Evolutionary conservation across 2,888 invertebrate genomes (phyloP).

Genomic region (Heteropelma amictum): DNA sequence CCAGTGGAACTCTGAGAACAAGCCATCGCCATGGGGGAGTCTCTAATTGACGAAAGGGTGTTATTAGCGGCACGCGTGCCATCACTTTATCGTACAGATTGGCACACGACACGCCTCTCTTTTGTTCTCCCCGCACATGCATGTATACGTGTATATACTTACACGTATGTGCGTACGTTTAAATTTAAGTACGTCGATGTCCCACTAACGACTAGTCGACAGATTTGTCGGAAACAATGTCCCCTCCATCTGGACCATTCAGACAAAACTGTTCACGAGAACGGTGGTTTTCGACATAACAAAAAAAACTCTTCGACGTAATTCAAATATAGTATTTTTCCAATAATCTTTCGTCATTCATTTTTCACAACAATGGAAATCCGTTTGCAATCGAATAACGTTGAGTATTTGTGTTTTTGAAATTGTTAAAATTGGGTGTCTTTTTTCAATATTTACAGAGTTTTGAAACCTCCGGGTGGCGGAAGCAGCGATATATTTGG

Average conservation of each 20-base stretch:
- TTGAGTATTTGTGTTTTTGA: too few species aligned
- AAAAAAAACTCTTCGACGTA: too few species aligned
- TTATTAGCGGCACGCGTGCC: conserved; percentile 38
- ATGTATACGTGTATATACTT: neutral
- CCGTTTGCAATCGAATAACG: too few species aligned
- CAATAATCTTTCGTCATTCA: too few species aligned
- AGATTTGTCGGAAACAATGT: too few species aligned
- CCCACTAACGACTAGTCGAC: too few species aligned
- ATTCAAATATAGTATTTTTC: too few species aligned
- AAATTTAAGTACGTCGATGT: neutral
- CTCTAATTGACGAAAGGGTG: conserved; percentile 46
- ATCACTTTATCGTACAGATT: conserved; percentile 25
- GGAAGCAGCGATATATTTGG: conserved; percentile 82
- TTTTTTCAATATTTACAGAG: conserved; percentile 77
- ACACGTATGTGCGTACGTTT: neutral
- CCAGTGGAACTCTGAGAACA: conserved; percentile 4
- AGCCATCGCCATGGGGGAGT: conserved; percentile 1
- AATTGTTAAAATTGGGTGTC: neutral
- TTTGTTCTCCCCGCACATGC: conserved; percentile 13
- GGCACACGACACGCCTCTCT: conserved; percentile 19
- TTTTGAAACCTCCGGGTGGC: conserved; percentile 83
- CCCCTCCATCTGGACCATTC: too few species aligned
- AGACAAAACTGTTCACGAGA: too few species aligned
- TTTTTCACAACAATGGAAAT: too few species aligned
- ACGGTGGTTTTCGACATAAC: too few species aligned